Base-by-base conservation (phyloP, 2,888 invertebrate genomes). In the Cosmopolites sordidus region DNA sequence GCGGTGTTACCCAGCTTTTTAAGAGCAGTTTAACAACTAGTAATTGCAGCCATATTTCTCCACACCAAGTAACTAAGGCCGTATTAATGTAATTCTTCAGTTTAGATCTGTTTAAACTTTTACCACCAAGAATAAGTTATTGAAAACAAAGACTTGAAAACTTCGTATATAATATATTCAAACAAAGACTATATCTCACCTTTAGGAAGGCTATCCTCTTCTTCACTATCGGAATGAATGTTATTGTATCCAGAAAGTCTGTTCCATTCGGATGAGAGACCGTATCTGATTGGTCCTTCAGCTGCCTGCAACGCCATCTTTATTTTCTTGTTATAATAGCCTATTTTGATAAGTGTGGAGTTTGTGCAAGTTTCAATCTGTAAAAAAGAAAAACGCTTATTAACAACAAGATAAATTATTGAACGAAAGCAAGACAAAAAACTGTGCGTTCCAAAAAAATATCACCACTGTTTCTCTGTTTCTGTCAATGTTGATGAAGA, bases 271-370 rank as follows among this genome's bases (percentile, higher is more conserved):
- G 63, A 58, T 17, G 61, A 51, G 27, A 64, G 52, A 6, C 65
- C 68, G 39, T 69, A 72, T 41, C 65, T 61, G 15, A 69, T 69
- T 12, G 69, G 68, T 14, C 66, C 60, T 58, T 66, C 67, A 18
- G 70, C 66, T 33, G 71, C 66, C 62, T 70, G 69, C 56, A 72
- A 60, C 11, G 69, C 67, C 67, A 69, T 69, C 53, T 64, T 66
- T n/a, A 56, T 56, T 39, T 54, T 61, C 46, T 43, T 55, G 46
- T 57, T 60, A 60, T 69, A 68, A 60, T 64, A 67, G 62, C 71
- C 71, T 70, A 71, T 71, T 63, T 69, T 70, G 70, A 58, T 17
- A 48, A 27, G 4, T 22, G 22, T 22, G 22, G 8, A 22, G 22
- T 3, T 22, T 22, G 22, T 43, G 16, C n/a, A 38, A 15, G 16